Base-by-base conservation (phyloP, 2,888 invertebrate species). In the Eustalomyia histrio region DNA sequence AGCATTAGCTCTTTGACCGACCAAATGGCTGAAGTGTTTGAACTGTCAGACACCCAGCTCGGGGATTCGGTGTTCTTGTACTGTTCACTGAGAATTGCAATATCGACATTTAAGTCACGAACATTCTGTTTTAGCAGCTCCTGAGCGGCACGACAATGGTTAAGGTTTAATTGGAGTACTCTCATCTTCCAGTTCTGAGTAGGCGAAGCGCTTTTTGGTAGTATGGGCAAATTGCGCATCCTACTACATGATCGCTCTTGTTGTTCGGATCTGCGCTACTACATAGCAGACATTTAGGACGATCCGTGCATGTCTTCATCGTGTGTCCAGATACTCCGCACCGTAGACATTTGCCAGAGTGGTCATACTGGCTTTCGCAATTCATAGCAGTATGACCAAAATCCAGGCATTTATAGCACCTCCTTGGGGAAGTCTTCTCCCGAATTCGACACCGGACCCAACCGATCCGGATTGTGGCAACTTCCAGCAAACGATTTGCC, bases 371-470 rank as follows among this genome's bases (percentile, higher is more conserved):
- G n/a, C 29, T 58, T 1, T 17, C 18, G n/a, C 69, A 69, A 6
- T 29, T 58, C 6, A 7, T 12, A 1, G 69, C 58, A 3, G 8
- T 17, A 4, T 69, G 69, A 4, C 58, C 69, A 16, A 57, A 69
- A 12, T 72, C 43, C 14, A 72, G 39, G 14, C 63, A 72, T 24
- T 72, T 72, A 10, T 61, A 72, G 39, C 72, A 72, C 39, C 53
- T 52, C 35, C n/a, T 61, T 35, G 63, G 72, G 4, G 3, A 4
- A 0, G 55, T 10, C 35, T 63, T 72, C 6, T 52, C 24, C 0
- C 53, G 61, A 7, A 72, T 43, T 21, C 55, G 21, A 24, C 63
- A 63, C 10, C 63, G 8, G 1, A 53, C 63, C 55, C 61, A 61
- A 7, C 39, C 55, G n/a, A 58, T 29, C 8, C 69, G 69, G 8